phyloP scores from a whole-genome alignment of 2,888 invertebrate species.

The Drosophila neonasuta region DNA sequence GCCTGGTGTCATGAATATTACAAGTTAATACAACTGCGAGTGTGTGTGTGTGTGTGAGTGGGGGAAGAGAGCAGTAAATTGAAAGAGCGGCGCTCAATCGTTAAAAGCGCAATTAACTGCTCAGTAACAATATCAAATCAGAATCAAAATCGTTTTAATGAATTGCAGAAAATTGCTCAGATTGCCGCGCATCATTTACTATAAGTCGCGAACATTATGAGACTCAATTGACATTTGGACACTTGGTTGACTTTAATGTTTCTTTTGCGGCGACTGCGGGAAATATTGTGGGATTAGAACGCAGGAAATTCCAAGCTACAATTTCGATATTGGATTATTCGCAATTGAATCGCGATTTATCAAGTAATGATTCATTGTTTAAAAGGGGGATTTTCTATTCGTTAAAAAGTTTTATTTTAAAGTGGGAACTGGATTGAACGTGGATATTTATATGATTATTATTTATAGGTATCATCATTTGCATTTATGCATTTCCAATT shows the following conservation, averaged over 20 bases:
- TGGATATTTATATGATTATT: constrained; percentile 36
- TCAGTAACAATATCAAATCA: constrained; percentile 66
- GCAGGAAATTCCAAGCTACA: not conserved
- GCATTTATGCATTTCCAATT: constrained; percentile 71
- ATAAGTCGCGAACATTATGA: constrained; percentile 49
- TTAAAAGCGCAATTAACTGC: constrained; percentile 73
- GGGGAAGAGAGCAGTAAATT: constrained; percentile 26
- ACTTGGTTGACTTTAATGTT: constrained; percentile 24
- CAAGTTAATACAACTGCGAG: constrained; percentile 50
- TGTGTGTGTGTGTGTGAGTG: constrained; percentile 6
- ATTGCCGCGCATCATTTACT: constrained; percentile 53
- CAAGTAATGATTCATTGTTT: not conserved
- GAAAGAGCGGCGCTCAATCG: constrained; percentile 38
- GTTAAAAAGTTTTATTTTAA: not conserved
- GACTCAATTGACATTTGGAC: constrained; percentile 52
- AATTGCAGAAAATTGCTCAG: constrained; percentile 71
- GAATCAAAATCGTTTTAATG: constrained; percentile 72
- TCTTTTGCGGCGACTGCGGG: not conserved
- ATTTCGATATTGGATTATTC: not conserved
- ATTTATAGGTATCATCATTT: constrained; percentile 63
- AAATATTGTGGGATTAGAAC: constrained; percentile 14
- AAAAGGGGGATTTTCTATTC: not conserved
- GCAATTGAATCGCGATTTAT: not conserved
- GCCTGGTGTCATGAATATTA: constrained; percentile 65
- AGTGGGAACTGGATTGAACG: not conserved